These are phyloP conservation scores for Tricholauxania praeusta DNA, from an alignment of 2,888 invertebrate genomes.

Conservation along the genomic window DNA sequence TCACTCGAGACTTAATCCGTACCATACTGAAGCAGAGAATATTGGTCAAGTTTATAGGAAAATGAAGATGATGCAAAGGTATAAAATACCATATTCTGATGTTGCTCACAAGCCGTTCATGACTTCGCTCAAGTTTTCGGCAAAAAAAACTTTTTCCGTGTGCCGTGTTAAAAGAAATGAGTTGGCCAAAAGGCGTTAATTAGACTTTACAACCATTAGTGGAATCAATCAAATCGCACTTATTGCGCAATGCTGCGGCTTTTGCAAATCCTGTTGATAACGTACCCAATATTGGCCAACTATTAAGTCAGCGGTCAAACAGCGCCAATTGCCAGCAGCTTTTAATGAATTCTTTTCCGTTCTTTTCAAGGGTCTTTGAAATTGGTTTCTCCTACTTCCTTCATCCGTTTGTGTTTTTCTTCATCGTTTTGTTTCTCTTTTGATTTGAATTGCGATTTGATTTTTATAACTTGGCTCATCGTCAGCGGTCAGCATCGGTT, in stretches of 20 bases:
- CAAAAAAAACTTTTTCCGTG: too few relatives aligned
- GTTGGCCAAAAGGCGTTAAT: slow-evolving; percentile 27
- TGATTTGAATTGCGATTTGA: slow-evolving; percentile 9
- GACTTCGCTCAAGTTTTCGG: too few relatives aligned
- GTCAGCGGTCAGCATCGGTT: slow-evolving; percentile 6
- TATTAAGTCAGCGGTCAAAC: not conserved
- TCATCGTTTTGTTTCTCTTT: slow-evolving; percentile 11
- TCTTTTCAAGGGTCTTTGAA: not conserved
- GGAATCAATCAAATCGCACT: slow-evolving; percentile 36
- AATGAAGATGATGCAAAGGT: too few relatives aligned
- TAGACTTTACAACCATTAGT: slow-evolving; percentile 33
- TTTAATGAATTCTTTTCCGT: slow-evolving; percentile 32
- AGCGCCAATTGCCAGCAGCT: not conserved
- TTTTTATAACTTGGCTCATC: slow-evolving; percentile 21
- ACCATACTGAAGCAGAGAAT: too few relatives aligned
- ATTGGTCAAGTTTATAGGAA: too few relatives aligned
- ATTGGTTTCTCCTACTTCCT: too few relatives aligned
- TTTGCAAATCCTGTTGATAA: slow-evolving; percentile 15
- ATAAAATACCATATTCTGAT: rapidly evolving
- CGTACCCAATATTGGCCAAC: not conserved
- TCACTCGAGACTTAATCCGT: too few relatives aligned
- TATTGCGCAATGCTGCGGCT: slow-evolving; percentile 8
- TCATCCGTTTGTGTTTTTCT: too few relatives aligned
- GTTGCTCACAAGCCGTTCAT: too few relatives aligned
- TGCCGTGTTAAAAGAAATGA: not conserved